Evolutionary conservation across 1,140 invertebrate species (phyloP).

Genomic region (Temnothorax nylanderi): DNA sequence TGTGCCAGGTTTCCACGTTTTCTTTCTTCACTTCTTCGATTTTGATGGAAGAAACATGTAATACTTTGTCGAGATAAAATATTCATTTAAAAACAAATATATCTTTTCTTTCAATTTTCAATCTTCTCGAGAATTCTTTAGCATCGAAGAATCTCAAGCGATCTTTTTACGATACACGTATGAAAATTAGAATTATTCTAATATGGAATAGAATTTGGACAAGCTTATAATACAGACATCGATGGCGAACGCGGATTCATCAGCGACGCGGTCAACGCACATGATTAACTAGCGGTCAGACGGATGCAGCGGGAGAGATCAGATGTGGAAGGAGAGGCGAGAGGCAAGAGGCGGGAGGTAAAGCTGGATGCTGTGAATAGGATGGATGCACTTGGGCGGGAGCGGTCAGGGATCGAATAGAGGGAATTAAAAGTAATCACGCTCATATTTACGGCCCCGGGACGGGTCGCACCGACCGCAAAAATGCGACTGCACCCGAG

Average conservation of each 20-base stretch:
- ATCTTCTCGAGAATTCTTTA: not conserved
- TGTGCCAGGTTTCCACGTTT: not conserved
- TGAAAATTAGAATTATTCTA: not conserved
- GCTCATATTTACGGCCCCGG: slow-evolving; percentile 78
- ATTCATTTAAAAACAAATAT: not conserved
- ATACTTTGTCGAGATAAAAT: not conserved
- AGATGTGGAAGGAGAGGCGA: not conserved
- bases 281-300: slow-evolving; percentile 78
- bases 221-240: not conserved
- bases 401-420: slow-evolving; percentile 69
- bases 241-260: slow-evolving; percentile 70
- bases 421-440: slow-evolving; percentile 84
- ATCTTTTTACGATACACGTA: not conserved
- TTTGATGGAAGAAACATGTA: not conserved
- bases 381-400: slow-evolving; percentile 58
- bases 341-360: not conserved
- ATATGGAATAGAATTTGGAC: not conserved
- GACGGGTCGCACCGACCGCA: slow-evolving; percentile 77
- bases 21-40: not conserved
- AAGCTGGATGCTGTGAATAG: not conserved
- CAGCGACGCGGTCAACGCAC: slow-evolving; percentile 66
- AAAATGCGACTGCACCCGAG: slow-evolving; percentile 79
- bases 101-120: not conserved
- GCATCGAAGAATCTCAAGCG: not conserved
- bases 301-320: slow-evolving; percentile 61